Evolutionary conservation across 92 coral and sea anemone genomes (phyloP).

Genomic region (Nematostella vectensis): DNA sequence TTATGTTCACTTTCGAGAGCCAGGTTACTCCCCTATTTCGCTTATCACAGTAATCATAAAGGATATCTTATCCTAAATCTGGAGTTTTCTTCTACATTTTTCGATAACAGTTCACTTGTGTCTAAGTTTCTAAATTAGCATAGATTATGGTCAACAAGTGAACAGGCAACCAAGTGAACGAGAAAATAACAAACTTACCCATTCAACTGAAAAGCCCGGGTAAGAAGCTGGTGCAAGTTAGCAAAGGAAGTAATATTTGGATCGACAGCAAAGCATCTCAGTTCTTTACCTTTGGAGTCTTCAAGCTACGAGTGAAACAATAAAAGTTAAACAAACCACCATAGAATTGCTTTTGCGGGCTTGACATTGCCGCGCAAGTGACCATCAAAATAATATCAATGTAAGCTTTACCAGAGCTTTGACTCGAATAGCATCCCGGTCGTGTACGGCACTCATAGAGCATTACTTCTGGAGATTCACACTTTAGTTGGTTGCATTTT

Average conservation of each 20-base stretch:
- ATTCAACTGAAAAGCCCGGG: conserved; percentile 74
- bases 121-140: no score
- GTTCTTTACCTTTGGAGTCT: conserved; percentile 29
- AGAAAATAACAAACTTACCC: no score
- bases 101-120: no score
- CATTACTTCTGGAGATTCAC: conserved; percentile 16
- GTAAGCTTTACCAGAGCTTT: conserved; percentile 53
- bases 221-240: conserved; percentile 65
- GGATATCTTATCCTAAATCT: no score
- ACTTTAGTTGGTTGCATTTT: neutral
- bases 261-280: conserved; percentile 85
- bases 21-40: no score
- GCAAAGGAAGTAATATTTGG: conserved; percentile 91
- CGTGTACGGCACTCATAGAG: conserved; percentile 43
- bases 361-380: neutral
- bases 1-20: no score
- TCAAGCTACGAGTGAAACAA: conserved; percentile 41
- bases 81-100: no score
- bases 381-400: neutral
- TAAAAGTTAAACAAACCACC: neutral
- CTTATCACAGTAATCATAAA: no score
- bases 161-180: no score
- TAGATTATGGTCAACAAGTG: no score
- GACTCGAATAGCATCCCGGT: conserved; percentile 88
- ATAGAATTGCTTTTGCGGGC: conserved; percentile 4